Evolutionary conservation across 2,113 vertebrate species (phyloP).

Genomic region (Gavialis gangeticus): DNA sequence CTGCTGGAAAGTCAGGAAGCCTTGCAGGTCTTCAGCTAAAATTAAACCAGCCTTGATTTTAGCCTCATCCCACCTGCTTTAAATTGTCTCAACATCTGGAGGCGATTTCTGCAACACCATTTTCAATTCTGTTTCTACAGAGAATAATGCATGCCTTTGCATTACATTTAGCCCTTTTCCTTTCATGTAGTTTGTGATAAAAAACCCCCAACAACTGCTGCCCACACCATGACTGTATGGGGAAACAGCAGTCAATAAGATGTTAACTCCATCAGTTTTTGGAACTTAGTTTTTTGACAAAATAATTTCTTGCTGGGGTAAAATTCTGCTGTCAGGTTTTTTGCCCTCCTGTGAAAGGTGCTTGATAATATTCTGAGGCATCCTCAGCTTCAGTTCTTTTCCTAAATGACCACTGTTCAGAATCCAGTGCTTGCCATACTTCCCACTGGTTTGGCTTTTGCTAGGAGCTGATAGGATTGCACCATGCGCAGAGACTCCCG

Average conservation of each 20-base stretch:
- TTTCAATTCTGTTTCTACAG: constrained; percentile 64
- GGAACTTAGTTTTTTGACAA: constrained; percentile 26
- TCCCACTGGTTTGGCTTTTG: constrained; percentile 72
- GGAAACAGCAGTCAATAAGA: constrained; percentile 68
- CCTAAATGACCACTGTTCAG: constrained; percentile 75
- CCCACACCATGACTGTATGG: constrained; percentile 57
- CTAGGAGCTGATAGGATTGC: constrained; percentile 83
- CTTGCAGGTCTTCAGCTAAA: constrained; percentile 83
- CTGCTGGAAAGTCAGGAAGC: constrained; percentile 58
- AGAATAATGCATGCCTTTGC: constrained; percentile 67
- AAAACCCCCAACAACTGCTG: constrained; percentile 62
- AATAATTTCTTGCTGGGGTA: constrained; percentile 35
- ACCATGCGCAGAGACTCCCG: constrained; percentile 91
- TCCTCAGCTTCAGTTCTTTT: constrained; percentile 53
- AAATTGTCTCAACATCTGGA: constrained; percentile 43
- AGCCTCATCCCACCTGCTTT: constrained; percentile 82
- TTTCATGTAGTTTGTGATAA: constrained; percentile 65
- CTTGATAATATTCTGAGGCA: constrained; percentile 51
- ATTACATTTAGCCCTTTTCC: constrained; percentile 84
- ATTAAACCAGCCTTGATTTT: constrained; percentile 75
- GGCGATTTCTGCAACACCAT: constrained; percentile 73
- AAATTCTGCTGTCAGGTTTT: constrained; percentile 30
- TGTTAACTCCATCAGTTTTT: constrained; percentile 21
- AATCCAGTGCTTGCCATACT: constrained; percentile 88
- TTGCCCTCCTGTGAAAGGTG: constrained; percentile 74